Conservation (phyloP, 2,888 invertebrate species). For the Eupithecia exiguata region DNA sequence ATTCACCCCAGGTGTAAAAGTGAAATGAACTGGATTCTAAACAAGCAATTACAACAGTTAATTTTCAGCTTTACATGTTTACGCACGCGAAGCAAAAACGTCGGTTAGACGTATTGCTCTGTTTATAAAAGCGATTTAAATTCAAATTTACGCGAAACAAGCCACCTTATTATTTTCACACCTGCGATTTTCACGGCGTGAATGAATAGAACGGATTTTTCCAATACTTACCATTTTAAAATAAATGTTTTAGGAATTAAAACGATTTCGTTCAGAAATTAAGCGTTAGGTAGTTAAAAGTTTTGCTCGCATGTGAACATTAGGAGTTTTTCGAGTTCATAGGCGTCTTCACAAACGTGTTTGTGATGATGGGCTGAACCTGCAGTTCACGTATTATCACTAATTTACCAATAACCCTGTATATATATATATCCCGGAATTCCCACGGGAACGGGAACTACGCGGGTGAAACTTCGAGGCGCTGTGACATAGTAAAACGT, state of each 20-base stretch:
- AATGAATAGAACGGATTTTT: not conserved
- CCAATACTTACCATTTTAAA: not conserved
- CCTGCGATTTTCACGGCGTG: constrained; percentile 7
- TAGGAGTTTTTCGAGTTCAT: no score
- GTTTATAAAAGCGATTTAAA: constrained; percentile 19
- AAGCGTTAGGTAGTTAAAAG: not conserved
- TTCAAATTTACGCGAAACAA: constrained; percentile 16
- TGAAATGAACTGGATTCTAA: constrained; percentile 8
- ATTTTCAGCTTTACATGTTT: constrained; percentile 31
- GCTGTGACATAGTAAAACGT: no score
- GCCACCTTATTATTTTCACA: constrained; percentile 4
- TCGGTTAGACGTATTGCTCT: constrained; percentile 24
- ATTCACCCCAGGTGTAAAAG: constrained; percentile 5
- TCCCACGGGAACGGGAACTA: no score
- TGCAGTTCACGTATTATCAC: no score
- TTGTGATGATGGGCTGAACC: no score
- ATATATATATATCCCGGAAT: no score
- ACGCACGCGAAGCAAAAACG: constrained; percentile 19
- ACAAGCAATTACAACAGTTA: constrained; percentile 20
- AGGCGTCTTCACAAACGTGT: no score
- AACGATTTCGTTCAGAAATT: not conserved
- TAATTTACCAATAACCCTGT: no score
- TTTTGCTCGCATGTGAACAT: no score
- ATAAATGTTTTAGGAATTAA: not conserved
- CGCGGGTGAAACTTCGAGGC: no score